These are phyloP conservation scores for Hybos culiciformis DNA, from an alignment of 2,888 invertebrate genomes.

Conservation along the genomic window DNA sequence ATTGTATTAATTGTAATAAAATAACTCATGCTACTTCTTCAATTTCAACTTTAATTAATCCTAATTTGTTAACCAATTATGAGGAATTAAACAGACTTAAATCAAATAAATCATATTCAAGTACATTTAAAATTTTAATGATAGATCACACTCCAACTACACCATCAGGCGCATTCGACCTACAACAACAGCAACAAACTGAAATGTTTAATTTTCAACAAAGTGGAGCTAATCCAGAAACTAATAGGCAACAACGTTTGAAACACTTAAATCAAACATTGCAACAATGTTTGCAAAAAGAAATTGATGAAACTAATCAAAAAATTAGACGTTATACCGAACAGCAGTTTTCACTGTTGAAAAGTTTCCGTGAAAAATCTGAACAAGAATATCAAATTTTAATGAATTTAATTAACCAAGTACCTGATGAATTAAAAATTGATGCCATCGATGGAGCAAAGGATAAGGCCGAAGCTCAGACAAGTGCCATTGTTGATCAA, in stretches of 20 bases:
- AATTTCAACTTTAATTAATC: conserved; percentile 26
- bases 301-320: conserved; percentile 58
- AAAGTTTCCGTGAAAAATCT: conserved; percentile 56
- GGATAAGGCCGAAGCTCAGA: neutral
- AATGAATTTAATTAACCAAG: conserved; percentile 37
- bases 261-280: conserved; percentile 41
- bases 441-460: conserved; percentile 20
- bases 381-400: conserved; percentile 57
- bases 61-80: conserved; percentile 35
- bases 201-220: conserved; percentile 38
- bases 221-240: conserved; percentile 15
- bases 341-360: conserved; percentile 59
- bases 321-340: conserved; percentile 60
- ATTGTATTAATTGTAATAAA: conserved; percentile 31
- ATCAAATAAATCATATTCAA: conserved; percentile 51
- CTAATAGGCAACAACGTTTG: conserved; percentile 21
- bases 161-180: neutral
- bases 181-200: conserved; percentile 42
- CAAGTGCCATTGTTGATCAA: conserved; percentile 12
- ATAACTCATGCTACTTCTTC: conserved; percentile 22
- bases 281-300: conserved; percentile 51
- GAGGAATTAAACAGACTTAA: conserved; percentile 47
- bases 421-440: conserved; percentile 24
- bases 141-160: conserved; percentile 21
- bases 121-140: conserved; percentile 56